Evolutionary conservation across 2,797 vertebrate species (phyloP).

Genomic region (Mus spretus): DNA sequence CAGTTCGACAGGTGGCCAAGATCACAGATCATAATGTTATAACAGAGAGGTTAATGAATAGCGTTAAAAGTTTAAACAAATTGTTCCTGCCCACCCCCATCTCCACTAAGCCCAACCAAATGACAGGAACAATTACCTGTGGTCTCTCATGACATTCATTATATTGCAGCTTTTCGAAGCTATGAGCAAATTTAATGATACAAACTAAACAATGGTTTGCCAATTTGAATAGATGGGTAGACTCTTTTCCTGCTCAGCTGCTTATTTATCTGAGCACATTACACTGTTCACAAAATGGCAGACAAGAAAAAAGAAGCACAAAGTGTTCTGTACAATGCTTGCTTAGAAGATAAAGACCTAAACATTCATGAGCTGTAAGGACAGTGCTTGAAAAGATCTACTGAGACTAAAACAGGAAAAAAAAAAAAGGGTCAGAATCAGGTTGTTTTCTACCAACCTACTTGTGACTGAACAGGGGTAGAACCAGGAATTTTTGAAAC

Average conservation of each 20-base stretch:
- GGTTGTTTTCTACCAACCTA: constrained; percentile 44
- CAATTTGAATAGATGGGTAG: constrained; percentile 73
- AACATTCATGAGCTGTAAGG: constrained; percentile 43
- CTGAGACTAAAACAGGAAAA: constrained; percentile 42
- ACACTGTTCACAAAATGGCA: constrained; percentile 61
- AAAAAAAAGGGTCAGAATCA: constrained; percentile 68
- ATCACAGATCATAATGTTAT: constrained; percentile 79
- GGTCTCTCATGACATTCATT: constrained; percentile 87
- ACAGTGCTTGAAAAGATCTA: constrained; percentile 37
- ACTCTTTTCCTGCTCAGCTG: constrained; percentile 77
- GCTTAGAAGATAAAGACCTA: constrained; percentile 72
- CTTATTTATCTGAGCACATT: constrained; percentile 73
- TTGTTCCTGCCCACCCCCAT: constrained; percentile 29
- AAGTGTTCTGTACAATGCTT: constrained; percentile 72
- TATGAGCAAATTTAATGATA: constrained; percentile 84
- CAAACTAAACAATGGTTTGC: constrained; percentile 78
- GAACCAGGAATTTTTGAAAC: constrained; percentile 9
- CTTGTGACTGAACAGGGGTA: constrained; percentile 38
- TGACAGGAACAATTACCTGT: constrained; percentile 77
- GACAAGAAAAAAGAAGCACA: constrained; percentile 12
- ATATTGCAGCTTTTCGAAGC: constrained; percentile 88
- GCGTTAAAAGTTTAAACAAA: constrained; percentile 86
- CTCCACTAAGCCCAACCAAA: constrained; percentile 69
- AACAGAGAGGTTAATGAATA: constrained; percentile 86
- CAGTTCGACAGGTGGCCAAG: constrained; percentile 69